Evolutionary conservation across 2,888 invertebrate species (phyloP), one percentile per base, ranked within the genome.

Genomic region (Heliconius sara): DNA sequence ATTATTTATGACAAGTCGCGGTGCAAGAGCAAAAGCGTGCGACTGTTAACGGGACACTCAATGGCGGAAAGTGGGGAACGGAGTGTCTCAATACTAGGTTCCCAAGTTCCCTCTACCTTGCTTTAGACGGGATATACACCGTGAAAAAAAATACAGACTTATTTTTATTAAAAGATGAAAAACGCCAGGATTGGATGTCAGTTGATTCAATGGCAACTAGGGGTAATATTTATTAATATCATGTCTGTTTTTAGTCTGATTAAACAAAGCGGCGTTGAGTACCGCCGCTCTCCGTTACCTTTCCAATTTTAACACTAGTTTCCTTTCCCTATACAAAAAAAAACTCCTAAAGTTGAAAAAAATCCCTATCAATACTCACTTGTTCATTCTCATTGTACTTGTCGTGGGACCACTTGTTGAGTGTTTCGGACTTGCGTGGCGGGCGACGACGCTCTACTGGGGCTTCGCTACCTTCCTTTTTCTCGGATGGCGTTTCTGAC

Each of bases 371-470:
- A 63, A 25, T 13, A 25, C 75, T 71, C 30, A 95, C 95, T 92
- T 95, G 95, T 87, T 97, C 97, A 77, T 96, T 96, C 86, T 97
- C 97, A 85, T 97, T 97, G 89, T 96, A 99, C 86, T 97, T 96
- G 94, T 99, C 99, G 90, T 99, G 99, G 0, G 96, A 95, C 99
- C 99, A 99, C 83, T 96, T 96, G 86, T 97, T 97, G 86, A 95
- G 83, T 87, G 95, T 88, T 87, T 95, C 94, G 0, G 94, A 97
- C 95, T 95, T 97, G 95, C 96, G 96, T 93, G 92, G 95, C 85
- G 90, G 89, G 7, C 91, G 91, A 77, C 93, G 91, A 2, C 94
- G 88, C 84, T 94, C 95, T 2, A 89, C 78, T 0, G 89, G 87
- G 0, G 91, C 83, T 83, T 93, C 94, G 9, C 88, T 85, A 10